These are phyloP conservation scores for Theristicus caerulescens DNA, from an alignment of 2,113 vertebrate species.

Conservation along the genomic window DNA sequence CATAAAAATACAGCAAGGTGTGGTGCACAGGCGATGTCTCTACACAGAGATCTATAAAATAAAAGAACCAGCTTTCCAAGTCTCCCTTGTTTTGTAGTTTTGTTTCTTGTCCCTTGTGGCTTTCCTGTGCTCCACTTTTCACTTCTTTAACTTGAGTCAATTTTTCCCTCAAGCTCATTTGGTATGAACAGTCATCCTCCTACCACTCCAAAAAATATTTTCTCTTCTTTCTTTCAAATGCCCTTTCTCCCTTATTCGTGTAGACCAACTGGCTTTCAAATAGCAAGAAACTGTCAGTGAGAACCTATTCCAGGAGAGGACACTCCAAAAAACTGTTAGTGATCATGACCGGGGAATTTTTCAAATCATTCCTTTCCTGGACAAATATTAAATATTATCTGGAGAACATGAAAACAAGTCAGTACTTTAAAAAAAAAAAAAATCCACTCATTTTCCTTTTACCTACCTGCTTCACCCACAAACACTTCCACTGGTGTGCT, in stretches of 20 bases:
- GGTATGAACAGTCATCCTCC: slow-evolving; percentile 25
- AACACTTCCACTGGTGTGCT: slow-evolving; percentile 89
- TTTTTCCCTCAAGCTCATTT: slow-evolving; percentile 52
- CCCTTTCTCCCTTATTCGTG: neutral
- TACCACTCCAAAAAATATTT: slow-evolving; percentile 37
- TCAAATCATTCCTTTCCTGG: neutral
- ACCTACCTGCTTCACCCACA: slow-evolving; percentile 92
- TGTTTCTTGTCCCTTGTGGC: slow-evolving; percentile 45
- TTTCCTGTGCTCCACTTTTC: slow-evolving; percentile 54
- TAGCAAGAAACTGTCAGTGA: neutral
- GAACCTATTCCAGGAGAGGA: neutral
- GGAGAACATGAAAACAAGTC: neutral
- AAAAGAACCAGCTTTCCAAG: neutral
- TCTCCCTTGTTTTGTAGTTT: slow-evolving; percentile 20
- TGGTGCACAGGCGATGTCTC: neutral
- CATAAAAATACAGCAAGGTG: neutral
- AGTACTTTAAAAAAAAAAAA: neutral
- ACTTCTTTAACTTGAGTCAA: slow-evolving; percentile 55
- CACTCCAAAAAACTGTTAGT: neutral
- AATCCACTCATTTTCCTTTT: neutral
- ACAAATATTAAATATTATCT: neutral
- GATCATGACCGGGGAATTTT: neutral
- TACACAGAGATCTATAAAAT: neutral
- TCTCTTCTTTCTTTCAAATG: slow-evolving; percentile 19
- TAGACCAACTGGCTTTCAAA: neutral